Base-by-base conservation (phyloP, 2,888 invertebrate genomes). In the Protodeltote pygarga region DNA sequence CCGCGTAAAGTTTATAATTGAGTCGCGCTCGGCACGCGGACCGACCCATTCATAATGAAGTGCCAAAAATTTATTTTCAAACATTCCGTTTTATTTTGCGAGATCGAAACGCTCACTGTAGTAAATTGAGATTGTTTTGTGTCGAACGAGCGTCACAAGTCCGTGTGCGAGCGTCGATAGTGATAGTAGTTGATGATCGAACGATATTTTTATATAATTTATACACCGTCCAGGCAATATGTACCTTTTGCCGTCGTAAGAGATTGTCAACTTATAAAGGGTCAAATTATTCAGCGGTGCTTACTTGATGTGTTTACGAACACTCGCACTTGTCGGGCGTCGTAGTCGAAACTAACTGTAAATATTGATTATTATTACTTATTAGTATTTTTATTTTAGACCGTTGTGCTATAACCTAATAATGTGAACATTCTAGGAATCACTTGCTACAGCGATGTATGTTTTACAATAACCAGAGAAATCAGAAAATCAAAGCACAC, bases 331-430 rank as follows among this genome's bases (percentile, higher is more conserved):
- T 33, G 68, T 66, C 74, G 71, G 70, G 57, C 72, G 74, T 68
- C 70, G 73, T 60, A 70, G 74, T 72, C 71, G 73, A 73, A 69
- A 75, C 74, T 76, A 66, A 74, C 77, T 89, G 89, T 91, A 89
- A 87, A 90, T 89, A 90, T 88, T 84, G 83, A 85, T 88, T 83
- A 88, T 83, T 85, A 88, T 87, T 89, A 90, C 87, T 84, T 85
- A 83, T 84, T 89, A 83, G 84, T 90, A 87, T 88, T 87, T 81
- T 87, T 88, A 87, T 87, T 85, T 84, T 90, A 89, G 88, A 87
- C 79, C 84, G 77, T 67, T 84, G 90, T 90, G 90, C 90, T 90
- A 89, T 88, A 88, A 84, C 81, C 81, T 82, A 83, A 78, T 75
- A 79, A 65, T 79, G 79, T 80, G 58, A 57, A 35, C 49, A 47